Evolutionary conservation across 2,797 vertebrate genomes (phyloP).

Genomic region (Spatula clypeata): DNA sequence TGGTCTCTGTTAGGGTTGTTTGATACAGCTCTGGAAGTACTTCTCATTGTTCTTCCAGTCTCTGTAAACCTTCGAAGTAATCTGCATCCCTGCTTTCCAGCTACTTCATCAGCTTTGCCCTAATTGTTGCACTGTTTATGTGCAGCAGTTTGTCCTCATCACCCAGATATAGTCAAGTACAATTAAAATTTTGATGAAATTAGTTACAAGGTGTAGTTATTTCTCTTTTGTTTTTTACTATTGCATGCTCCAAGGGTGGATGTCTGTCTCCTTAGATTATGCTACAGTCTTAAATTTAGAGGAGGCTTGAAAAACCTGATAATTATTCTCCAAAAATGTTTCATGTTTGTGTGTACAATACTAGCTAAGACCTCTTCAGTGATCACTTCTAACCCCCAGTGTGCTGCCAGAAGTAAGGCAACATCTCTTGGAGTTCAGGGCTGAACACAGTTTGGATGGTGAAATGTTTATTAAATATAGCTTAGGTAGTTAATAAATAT

Average conservation of each 20-base stretch:
- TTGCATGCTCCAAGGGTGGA: background rate
- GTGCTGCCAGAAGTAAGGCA: background rate
- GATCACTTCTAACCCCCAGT: background rate
- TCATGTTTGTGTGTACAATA: background rate
- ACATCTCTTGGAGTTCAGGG: background rate
- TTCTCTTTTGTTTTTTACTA: background rate
- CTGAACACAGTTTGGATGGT: background rate
- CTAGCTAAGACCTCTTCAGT: background rate
- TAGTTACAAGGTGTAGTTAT: background rate
- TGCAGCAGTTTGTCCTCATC: background rate
- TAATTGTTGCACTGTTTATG: background rate
- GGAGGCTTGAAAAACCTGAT: background rate
- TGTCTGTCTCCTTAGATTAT: too few species aligned
- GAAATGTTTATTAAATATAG: background rate
- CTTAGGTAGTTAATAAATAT: background rate
- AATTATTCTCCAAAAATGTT: background rate
- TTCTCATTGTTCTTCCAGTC: background rate
- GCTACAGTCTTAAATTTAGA: background rate
- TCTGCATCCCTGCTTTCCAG: background rate
- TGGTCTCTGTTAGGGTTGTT: background rate
- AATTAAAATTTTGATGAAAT: background rate
- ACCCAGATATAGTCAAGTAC: background rate
- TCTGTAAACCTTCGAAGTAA: background rate
- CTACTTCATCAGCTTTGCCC: background rate
- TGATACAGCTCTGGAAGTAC: background rate